Evolutionary conservation across 2,113 vertebrate genomes (phyloP).

Genomic region (Cygnus atratus): DNA sequence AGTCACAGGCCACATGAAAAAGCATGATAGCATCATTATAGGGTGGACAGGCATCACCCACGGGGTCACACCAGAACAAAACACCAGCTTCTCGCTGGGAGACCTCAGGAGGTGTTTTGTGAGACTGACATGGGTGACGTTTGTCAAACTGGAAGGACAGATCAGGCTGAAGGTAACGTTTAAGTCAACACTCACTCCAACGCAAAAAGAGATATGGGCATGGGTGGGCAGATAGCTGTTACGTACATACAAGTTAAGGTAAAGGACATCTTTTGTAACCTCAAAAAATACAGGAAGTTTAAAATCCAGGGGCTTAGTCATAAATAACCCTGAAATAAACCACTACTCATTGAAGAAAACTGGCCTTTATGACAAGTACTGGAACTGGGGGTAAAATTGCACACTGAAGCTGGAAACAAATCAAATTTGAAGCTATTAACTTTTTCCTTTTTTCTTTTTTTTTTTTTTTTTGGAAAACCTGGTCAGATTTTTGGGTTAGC

Average conservation of each 20-base stretch:
- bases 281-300: not conserved
- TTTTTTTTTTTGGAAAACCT: not conserved
- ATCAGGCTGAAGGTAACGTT: not conserved
- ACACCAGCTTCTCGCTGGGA: not conserved
- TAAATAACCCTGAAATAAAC: not conserved
- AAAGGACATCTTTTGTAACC: not conserved
- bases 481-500: not conserved
- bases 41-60: not conserved
- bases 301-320: not conserved
- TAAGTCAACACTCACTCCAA: fast-evolving
- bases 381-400: not conserved
- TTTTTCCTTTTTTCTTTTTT: not conserved
- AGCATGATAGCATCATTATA: not conserved
- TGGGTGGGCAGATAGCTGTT: not conserved
- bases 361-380: not conserved
- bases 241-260: not conserved
- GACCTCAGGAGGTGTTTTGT: not conserved
- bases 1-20: fast-evolving
- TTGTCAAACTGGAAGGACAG: not conserved
- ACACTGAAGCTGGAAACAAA: not conserved
- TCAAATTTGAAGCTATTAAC: not conserved
- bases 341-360: not conserved
- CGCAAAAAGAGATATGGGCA: not conserved
- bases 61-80: not conserved
- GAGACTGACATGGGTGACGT: not conserved